These are phyloP conservation scores for Eilema depressum DNA, from an alignment of 2,888 invertebrate species.

Conservation along the genomic window DNA sequence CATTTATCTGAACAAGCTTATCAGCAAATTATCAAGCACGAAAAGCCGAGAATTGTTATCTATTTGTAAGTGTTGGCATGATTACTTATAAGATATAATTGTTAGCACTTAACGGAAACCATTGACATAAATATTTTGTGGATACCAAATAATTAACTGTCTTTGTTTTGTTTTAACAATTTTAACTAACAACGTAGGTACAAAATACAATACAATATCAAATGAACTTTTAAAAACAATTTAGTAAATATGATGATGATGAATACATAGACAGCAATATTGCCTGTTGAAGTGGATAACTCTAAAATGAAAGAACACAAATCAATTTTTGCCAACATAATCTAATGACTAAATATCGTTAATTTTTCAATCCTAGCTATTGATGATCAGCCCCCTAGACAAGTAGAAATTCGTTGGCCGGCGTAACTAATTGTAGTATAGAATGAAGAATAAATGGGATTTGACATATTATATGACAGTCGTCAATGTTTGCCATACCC, in stretches of 20 bases:
- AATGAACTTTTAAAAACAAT: too few relatives aligned
- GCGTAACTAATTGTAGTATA: too few relatives aligned
- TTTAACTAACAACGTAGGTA: background rate
- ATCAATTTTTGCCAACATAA: background rate
- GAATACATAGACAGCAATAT: too few relatives aligned
- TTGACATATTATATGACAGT: too few relatives aligned
- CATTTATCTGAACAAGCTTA: background rate
- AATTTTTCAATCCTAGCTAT: background rate
- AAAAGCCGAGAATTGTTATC: constrained; percentile 25
- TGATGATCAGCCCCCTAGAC: too few relatives aligned
- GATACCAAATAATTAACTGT: constrained; percentile 15
- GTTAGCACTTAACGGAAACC: constrained; percentile 43
- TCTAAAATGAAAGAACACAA: background rate
- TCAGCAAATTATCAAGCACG: background rate
- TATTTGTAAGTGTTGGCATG: constrained; percentile 31
- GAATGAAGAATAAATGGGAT: too few relatives aligned
- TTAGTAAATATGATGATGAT: background rate
- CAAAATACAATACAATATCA: too few relatives aligned
- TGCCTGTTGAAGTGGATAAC: background rate
- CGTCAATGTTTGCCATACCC: too few relatives aligned
- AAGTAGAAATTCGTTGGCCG: too few relatives aligned
- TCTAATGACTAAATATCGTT: background rate
- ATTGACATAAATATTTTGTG: constrained; percentile 40
- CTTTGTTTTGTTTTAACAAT: background rate
- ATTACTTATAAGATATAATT: constrained; percentile 34